Evolutionary conservation across 2,888 invertebrate genomes (phyloP), one percentile per base, ranked within the genome.

Genomic region (Anoncus sp.): DNA sequence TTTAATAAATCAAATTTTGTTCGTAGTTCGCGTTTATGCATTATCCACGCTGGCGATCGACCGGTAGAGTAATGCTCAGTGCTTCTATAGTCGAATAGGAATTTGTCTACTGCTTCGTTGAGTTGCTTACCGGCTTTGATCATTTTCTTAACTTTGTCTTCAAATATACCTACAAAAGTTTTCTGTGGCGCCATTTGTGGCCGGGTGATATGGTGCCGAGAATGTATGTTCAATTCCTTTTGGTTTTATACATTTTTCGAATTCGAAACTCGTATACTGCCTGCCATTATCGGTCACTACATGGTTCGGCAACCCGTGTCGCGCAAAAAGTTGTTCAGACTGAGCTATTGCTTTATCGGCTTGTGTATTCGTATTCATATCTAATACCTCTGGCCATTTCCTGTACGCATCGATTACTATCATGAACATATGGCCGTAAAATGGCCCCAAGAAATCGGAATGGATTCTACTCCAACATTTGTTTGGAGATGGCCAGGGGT

Each of bases 381-480:
- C 69, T 18, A 63, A 63, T 0, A 85, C 76, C 51, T 86, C 83
- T 0, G 83, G 72, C 83, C 83, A 84, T 55, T 83, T 82, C 1
- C 74, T 77, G 43, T 70, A 81, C 14, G 82, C 59, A 47, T 85
- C 83, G 2, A 81, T 62, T 10, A 85, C 55, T 9, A 85, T 14
- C n/a, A 85, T 47, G 72, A 81, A 83, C 69, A 71, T 74, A 18
- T 71, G 79, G 0, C 77, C 80, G 16, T 75, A 49, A 3, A 80
- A 47, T 40, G 81, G 82, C 1, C 82, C 81, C 10, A 77, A 45
- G 69, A 77, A 84, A 59, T 85, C 81, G 16, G 76, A 27, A 60
- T 82, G 81, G 20, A 82, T 20, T 40, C 82, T 69, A 16, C 82
- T 75, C 14, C 81, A 77, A 16, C 69, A 60, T 24, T 53, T 38